These are phyloP conservation scores for Deroplatys truncata DNA, from an alignment of 2,888 invertebrate genomes.

Conservation along the genomic window DNA sequence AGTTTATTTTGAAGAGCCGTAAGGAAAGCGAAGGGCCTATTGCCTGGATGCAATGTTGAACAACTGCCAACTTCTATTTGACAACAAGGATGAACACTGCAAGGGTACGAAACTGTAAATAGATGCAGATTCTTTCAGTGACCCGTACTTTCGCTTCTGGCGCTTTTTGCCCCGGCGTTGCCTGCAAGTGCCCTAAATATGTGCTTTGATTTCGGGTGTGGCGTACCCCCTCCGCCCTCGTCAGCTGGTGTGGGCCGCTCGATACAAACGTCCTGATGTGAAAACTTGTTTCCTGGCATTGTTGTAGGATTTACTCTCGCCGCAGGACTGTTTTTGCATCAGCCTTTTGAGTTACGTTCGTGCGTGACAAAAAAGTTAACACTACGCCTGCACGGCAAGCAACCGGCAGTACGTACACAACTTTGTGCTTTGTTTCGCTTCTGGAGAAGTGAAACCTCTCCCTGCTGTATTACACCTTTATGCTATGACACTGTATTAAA, in stretches of 20 bases:
- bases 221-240: neutral
- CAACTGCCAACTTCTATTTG: neutral
- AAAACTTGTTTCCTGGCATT: neutral
- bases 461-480: too few relatives aligned
- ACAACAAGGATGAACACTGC: neutral
- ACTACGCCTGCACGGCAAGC: too few relatives aligned
- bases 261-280: neutral
- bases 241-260: neutral
- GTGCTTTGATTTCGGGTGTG: neutral
- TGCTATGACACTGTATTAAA: too few relatives aligned
- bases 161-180: neutral
- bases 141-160: neutral
- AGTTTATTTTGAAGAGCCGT: too few relatives aligned
- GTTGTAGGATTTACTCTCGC: neutral
- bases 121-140: neutral
- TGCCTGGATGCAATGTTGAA: neutral
- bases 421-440: too few relatives aligned
- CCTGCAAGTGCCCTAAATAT: neutral
- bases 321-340: too few relatives aligned
- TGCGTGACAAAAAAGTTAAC: too few relatives aligned
- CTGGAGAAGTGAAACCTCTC: too few relatives aligned
- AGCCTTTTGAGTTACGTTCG: too few relatives aligned
- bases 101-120: neutral
- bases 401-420: too few relatives aligned
- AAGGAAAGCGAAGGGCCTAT: too few relatives aligned